A percentile compares a stretch with the other conserved stretches of the same genome.
phyloP scores from a whole-genome alignment of 2,113 vertebrate species.

The Triplophysa dalaica region DNA sequence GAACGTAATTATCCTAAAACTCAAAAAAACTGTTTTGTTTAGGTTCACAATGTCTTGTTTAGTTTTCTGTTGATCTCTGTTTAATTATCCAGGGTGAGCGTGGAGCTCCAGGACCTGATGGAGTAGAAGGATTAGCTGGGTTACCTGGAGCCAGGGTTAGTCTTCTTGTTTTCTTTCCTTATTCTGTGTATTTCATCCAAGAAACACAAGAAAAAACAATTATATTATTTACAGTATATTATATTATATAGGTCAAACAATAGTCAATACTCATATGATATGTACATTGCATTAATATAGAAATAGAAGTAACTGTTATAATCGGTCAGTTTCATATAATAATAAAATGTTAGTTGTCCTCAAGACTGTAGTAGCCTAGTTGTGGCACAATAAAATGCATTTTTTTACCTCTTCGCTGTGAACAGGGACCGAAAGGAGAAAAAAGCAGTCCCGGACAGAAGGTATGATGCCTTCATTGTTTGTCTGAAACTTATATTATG shows the following conservation, averaged over 20 bases:
- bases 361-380: background rate
- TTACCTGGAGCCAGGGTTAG: constrained; percentile 73
- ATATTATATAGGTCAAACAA: background rate
- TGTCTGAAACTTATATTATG: background rate
- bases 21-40: background rate
- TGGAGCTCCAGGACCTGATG: constrained; percentile 67
- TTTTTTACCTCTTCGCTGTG: constrained; percentile 14
- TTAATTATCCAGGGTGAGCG: constrained; percentile 65
- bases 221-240: background rate
- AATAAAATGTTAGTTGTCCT: background rate
- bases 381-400: background rate
- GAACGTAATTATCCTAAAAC: background rate
- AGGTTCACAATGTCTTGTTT: background rate
- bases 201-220: background rate
- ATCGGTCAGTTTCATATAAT: background rate
- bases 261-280: no score
- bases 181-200: background rate
- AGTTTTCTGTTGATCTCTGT: background rate
- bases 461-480: constrained; percentile 65
- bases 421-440: constrained; percentile 85
- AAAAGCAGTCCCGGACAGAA: constrained; percentile 81
- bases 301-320: no score
- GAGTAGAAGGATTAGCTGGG: constrained; percentile 69
- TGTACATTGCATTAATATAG: no score
- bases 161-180: background rate